phyloP scores from a whole-genome alignment of 1,140 invertebrate species.

The Drosophila saltans region DNA sequence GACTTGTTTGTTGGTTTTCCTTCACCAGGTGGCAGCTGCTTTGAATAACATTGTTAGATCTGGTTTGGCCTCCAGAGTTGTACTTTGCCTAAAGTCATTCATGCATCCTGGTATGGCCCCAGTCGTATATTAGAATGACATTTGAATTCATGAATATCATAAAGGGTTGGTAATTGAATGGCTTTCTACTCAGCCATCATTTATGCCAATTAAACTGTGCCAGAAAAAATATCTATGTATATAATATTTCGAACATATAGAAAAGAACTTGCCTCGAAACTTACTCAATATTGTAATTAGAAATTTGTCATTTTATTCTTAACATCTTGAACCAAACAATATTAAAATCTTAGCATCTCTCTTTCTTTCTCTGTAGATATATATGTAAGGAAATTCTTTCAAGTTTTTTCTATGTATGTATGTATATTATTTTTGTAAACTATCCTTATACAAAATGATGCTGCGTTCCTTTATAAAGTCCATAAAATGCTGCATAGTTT shows the following conservation, averaged over 20 bases:
- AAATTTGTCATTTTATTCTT: too few species aligned
- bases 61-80: conserved; percentile 1
- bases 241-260: too few species aligned
- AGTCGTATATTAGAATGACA: conserved; percentile 1
- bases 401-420: too few species aligned
- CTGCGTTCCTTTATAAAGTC: background rate
- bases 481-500: conserved; percentile 1
- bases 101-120: background rate
- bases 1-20: conserved; percentile 34
- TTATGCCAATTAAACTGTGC: background rate
- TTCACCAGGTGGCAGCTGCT: conserved; percentile 49
- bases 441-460: background rate
- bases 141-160: conserved; percentile 12
- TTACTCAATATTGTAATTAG: too few species aligned
- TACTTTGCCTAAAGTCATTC: background rate
- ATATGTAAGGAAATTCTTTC: too few species aligned
- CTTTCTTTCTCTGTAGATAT: too few species aligned
- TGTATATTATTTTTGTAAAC: background rate
- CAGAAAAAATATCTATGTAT: background rate
- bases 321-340: too few species aligned
- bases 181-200: too few species aligned
- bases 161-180: too few species aligned
- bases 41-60: conserved; percentile 60
- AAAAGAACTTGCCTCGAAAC: too few species aligned
- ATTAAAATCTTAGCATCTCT: too few species aligned